Evolutionary conservation across 2,888 invertebrate species (phyloP), one percentile per base, ranked within the genome.

Genomic region (Pyrrhia umbra): DNA sequence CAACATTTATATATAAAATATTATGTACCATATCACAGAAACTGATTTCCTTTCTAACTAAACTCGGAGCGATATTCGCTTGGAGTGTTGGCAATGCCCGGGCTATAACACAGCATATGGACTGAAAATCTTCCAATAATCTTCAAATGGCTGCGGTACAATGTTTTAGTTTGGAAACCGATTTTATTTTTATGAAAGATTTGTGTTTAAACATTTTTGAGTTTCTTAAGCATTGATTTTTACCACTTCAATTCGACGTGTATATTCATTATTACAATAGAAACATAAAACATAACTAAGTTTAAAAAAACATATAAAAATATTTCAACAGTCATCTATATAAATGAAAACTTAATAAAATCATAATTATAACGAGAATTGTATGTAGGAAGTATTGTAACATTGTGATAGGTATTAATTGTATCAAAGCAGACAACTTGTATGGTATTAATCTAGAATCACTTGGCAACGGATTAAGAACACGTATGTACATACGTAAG

Each of bases 361-460:
- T n/a, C n/a, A n/a, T n/a, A n/a, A n/a, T n/a, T n/a, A n/a, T n/a
- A n/a, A n/a, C n/a, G n/a, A n/a, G n/a, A n/a, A n/a, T n/a, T n/a
- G n/a, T n/a, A n/a, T n/a, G n/a, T n/a, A n/a, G n/a, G n/a, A n/a
- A n/a, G n/a, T n/a, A n/a, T n/a, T n/a, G n/a, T n/a, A n/a, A n/a
- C n/a, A n/a, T n/a, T n/a, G n/a, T n/a, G n/a, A n/a, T n/a, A n/a
- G n/a, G n/a, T n/a, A n/a, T n/a, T n/a, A n/a, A n/a, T 30, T 30
- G 13, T 20, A 30, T 39, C 37, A 2, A 57, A 61, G 20, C 58
- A 51, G 45, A 57, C 20, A 65, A 68, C 67, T 61, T 65, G 70
- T 27, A 47, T 39, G 9, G 39, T 77, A 83, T 80, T 83, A 83
- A 86, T 84, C 79, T 78, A 62, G 71, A 84, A 83, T 88, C 82